A percentile compares a stretch with the other conserved stretches of the same genome.
phyloP scores from a whole-genome alignment of 2,113 vertebrate genomes.

The Lagenorhynchus albirostris region DNA sequence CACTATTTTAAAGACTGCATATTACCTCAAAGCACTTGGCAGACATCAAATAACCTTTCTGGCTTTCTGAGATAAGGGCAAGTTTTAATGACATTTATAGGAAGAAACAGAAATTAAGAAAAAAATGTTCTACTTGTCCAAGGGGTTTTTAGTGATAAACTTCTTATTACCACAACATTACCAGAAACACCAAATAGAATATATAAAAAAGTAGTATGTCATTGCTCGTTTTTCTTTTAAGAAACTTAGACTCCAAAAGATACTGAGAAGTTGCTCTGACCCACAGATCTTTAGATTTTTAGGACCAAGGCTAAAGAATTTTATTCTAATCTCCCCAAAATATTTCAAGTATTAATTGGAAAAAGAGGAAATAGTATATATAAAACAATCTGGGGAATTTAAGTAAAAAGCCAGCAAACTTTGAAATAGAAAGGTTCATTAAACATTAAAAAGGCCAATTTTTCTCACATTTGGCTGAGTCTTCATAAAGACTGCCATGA shows the following conservation, averaged over 20 bases:
- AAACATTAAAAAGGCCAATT: background rate
- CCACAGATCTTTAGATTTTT: background rate
- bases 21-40: background rate
- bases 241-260: background rate
- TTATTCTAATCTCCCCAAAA: background rate
- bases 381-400: background rate
- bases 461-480: background rate
- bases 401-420: background rate
- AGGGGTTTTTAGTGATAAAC: background rate
- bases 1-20: background rate
- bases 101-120: background rate
- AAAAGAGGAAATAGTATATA: background rate
- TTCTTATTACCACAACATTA: background rate
- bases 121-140: background rate
- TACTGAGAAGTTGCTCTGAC: background rate
- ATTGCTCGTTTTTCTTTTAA: background rate
- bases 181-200: background rate
- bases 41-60: background rate
- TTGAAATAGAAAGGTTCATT: background rate
- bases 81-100: background rate
- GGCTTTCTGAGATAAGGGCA: background rate
- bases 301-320: background rate
- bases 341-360: background rate
- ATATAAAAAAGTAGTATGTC: background rate
- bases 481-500: background rate